A percentile compares a stretch with the other conserved stretches of the same genome.
Conservation (phyloP, 92 coral and sea anemone species). For the Micromussa lordhowensis region DNA sequence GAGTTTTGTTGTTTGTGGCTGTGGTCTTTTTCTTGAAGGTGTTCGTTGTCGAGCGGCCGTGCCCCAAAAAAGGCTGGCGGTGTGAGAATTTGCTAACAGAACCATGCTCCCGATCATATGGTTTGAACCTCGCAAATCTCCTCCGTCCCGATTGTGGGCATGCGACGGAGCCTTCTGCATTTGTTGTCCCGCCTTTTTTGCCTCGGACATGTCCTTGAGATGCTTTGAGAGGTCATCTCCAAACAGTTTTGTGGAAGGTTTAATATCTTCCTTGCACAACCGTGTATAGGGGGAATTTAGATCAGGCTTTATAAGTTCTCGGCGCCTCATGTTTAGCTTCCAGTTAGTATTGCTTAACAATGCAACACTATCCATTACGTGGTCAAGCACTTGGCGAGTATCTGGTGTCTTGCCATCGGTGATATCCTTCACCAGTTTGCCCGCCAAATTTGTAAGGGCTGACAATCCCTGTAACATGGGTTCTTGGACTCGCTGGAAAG, state of each 20-base stretch:
- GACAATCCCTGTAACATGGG: slow-evolving; percentile 2
- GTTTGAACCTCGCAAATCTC: neutral
- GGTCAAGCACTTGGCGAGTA: neutral
- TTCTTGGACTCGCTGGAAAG: slow-evolving; percentile 13
- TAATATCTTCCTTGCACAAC: slow-evolving; percentile 43
- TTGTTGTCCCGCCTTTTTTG: slow-evolving; percentile 15
- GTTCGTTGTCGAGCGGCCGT: too few species aligned
- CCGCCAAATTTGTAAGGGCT: neutral
- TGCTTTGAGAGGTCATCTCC: slow-evolving; percentile 51
- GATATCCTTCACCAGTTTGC: neutral
- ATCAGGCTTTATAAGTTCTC: slow-evolving; percentile 39
- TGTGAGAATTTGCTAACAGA: too few species aligned
- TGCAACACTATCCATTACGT: slow-evolving; percentile 51
- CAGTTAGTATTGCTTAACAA: slow-evolving; percentile 22
- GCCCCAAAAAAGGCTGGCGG: too few species aligned
- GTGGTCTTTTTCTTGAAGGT: neutral
- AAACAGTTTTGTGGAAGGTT: slow-evolving; percentile 45
- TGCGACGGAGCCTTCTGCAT: slow-evolving; percentile 34
- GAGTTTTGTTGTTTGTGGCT: slow-evolving; percentile 1
- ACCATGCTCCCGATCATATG: neutral
- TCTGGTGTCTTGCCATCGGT: slow-evolving; percentile 6
- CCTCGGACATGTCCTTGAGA: slow-evolving; percentile 49
- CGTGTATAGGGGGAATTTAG: slow-evolving; percentile 49
- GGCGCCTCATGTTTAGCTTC: slow-evolving; percentile 40
- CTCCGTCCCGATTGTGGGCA: too few species aligned